Evolutionary conservation across 2,113 vertebrate genomes (phyloP).

Genomic region (Laticauda colubrina): DNA sequence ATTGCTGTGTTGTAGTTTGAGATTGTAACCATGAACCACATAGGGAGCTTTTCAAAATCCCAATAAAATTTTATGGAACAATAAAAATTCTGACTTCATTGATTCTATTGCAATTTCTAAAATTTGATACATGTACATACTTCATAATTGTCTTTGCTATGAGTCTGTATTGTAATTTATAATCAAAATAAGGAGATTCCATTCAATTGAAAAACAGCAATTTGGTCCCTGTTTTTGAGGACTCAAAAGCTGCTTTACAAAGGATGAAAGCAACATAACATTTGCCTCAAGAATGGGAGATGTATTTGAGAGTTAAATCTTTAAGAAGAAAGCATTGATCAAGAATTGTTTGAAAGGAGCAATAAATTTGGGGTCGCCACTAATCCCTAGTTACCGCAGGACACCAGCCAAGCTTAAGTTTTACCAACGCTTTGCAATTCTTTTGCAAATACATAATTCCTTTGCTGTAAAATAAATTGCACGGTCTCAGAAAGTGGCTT

Average conservation of each 20-base stretch:
- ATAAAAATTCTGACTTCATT: not conserved
- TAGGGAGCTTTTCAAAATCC: not conserved
- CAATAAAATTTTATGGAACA: conserved; percentile 26
- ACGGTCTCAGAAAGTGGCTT: not conserved
- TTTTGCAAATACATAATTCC: too few relatives aligned
- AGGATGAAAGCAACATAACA: not conserved
- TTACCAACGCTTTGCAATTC: too few relatives aligned
- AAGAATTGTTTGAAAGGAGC: not conserved
- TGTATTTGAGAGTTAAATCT: not conserved
- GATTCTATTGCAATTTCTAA: not conserved
- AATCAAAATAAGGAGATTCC: not conserved
- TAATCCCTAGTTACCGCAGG: not conserved
- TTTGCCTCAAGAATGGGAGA: not conserved
- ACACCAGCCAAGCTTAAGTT: not conserved
- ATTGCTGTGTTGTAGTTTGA: conserved; percentile 41
- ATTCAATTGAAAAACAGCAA: not conserved
- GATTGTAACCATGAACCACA: conserved; percentile 50
- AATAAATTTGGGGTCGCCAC: not conserved
- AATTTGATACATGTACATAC: not conserved
- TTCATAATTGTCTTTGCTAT: not conserved
- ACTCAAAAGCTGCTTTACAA: not conserved
- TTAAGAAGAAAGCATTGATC: not conserved
- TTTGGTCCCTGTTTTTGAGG: not conserved
- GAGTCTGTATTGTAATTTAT: not conserved
- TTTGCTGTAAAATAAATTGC: not conserved